Base-by-base conservation (phyloP, 2,888 invertebrate species). In the Caenorhabditis zanzibari region DNA sequence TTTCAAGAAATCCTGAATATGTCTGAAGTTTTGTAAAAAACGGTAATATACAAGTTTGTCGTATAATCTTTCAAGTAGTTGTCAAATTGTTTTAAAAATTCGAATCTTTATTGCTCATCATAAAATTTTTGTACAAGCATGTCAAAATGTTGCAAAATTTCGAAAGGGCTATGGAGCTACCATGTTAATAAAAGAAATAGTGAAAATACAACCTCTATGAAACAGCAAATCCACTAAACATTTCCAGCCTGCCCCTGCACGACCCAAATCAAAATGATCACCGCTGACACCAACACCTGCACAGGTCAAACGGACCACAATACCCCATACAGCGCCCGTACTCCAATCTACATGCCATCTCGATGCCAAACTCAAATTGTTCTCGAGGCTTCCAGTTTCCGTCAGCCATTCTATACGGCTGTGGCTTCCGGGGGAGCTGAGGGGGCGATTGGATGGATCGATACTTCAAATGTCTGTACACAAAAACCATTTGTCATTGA, bases 171-270 rank as follows among this genome's bases (percentile, higher is more conserved):
- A n/a, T n/a, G n/a, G n/a, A n/a, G n/a, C n/a, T n/a, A n/a, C n/a
- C n/a, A n/a, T n/a, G n/a, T n/a, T n/a, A n/a, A n/a, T n/a, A n/a
- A n/a, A n/a, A n/a, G n/a, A n/a, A n/a, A n/a, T n/a, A n/a, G n/a
- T n/a, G n/a, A n/a, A n/a, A n/a, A n/a, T 6, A 32, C 32, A 44
- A 44, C 5, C 44, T n/a, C n/a, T n/a, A 44, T 44, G 12, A 7
- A 44, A 6, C 35, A 28, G n/a, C 2, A 49, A 9, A n/a, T n/a
- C 26, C 35, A 2, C 16, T 6, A 2, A 32, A 32, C 5, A 6
- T 32, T 66, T 69, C 22, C 61, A 76, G 76, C 59, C 4, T 76
- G 76, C 19, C 76, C 76, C 1, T 76, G 76, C 49, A 28, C 52
- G 38, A 28, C 38, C 6, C 28, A 61, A 4, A 14, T 76, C 4